Conservation (phyloP, 2,888 invertebrate species). For the Ichneumoninae sp. region DNA sequence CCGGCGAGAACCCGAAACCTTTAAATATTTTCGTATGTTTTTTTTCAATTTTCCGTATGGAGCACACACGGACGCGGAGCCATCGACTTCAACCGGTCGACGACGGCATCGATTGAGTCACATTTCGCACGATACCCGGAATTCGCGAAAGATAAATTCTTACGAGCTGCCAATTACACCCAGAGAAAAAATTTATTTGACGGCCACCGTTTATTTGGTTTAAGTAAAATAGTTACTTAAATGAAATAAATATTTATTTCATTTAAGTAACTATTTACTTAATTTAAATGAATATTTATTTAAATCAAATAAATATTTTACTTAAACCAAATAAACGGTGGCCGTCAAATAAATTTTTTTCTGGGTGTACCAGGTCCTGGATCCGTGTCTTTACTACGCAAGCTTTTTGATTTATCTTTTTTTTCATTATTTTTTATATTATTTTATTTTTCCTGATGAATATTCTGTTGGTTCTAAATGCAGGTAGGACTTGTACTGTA, state of each 20-base stretch:
- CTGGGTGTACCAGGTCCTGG: neutral
- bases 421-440: neutral
- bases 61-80: slow-evolving; percentile 1
- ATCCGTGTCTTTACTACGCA: neutral
- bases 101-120: slow-evolving; percentile 27
- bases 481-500: neutral
- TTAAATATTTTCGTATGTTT: slow-evolving; percentile 25
- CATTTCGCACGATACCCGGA: neutral
- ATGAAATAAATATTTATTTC: too few species aligned
- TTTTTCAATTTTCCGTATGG: neutral
- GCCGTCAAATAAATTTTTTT: too few species aligned
- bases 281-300: too few species aligned
- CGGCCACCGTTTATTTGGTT: too few species aligned
- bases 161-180: slow-evolving; percentile 10
- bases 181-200: too few species aligned
- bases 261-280: too few species aligned
- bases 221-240: too few species aligned
- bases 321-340: too few species aligned
- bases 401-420: neutral
- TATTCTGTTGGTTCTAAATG: slow-evolving; percentile 8
- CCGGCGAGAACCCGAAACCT: slow-evolving; percentile 20
- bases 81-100: slow-evolving; percentile 36
- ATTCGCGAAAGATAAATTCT: slow-evolving; percentile 18
- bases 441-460: slow-evolving; percentile 14
- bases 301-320: too few species aligned